Conservation (phyloP, 2,888 invertebrate genomes). For the Agelastica alni region DNA sequence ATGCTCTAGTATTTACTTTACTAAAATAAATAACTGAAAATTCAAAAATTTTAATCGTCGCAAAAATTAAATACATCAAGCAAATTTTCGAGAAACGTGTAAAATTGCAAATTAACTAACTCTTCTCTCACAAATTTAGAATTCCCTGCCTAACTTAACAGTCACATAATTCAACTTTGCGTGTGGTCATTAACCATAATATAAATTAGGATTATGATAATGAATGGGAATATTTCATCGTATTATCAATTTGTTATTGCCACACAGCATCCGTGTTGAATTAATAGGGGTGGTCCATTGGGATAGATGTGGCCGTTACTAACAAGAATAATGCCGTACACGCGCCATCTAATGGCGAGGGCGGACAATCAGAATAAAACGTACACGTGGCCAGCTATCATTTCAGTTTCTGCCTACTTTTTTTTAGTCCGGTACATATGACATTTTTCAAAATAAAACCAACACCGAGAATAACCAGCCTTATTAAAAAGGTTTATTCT, state of each 20-base stretch:
- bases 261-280: slow-evolving; percentile 30
- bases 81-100: no score
- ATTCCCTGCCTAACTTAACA: slow-evolving; percentile 13
- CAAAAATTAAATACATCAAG: no score
- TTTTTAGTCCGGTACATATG: no score
- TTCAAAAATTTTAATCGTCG: no score
- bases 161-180: slow-evolving; percentile 27
- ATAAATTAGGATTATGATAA: slow-evolving; percentile 35
- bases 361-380: slow-evolving; percentile 32
- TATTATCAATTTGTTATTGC: slow-evolving; percentile 37
- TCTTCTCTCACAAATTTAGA: slow-evolving; percentile 14
- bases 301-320: slow-evolving; percentile 32
- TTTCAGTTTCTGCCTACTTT: no score
- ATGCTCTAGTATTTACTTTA: no score
- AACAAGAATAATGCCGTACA: slow-evolving; percentile 32
- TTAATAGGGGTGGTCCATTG: slow-evolving; percentile 32
- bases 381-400: slow-evolving; percentile 32
- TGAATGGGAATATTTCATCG: slow-evolving; percentile 34
- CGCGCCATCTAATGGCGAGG: slow-evolving; percentile 35
- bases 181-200: slow-evolving; percentile 33
- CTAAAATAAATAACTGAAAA: no score
- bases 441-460: no score
- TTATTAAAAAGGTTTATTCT: no score
- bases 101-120: slow-evolving; percentile 12
- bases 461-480: no score